Percentiles rank a stretch among this genome's conserved stretches.
Evolutionary conservation across 2,797 vertebrate genomes (phyloP).

Genomic region (Gambusia yucatana): DNA sequence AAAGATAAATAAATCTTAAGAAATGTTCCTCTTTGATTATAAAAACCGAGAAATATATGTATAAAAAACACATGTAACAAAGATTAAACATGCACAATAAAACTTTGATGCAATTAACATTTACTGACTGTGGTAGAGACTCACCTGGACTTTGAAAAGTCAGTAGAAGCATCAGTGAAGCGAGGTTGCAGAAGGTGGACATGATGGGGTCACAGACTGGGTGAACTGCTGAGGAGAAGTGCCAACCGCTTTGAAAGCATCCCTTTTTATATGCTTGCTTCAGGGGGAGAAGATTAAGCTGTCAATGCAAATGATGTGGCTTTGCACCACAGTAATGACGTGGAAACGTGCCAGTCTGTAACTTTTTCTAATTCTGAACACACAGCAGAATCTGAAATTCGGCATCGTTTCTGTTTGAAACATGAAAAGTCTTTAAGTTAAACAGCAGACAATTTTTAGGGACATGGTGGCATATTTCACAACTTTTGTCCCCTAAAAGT

Average conservation of each 20-base stretch:
- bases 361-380: background rate
- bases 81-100: background rate
- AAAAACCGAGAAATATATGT: background rate
- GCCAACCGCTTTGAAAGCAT: background rate
- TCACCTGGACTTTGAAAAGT: slow-evolving; percentile 37
- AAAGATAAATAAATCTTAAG: background rate
- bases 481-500: background rate
- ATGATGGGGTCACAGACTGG: slow-evolving; percentile 44
- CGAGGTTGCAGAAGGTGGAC: slow-evolving; percentile 20
- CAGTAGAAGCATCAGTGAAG: slow-evolving; percentile 25
- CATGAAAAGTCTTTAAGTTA: background rate
- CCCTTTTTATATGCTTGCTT: slow-evolving; percentile 19
- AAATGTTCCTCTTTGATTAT: background rate
- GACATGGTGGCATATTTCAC: background rate
- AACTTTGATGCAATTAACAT: background rate
- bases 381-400: background rate
- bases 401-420: background rate
- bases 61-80: background rate
- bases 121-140: background rate
- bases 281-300: background rate
- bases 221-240: slow-evolving; percentile 15
- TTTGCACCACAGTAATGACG: background rate
- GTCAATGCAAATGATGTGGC: slow-evolving; percentile 1
- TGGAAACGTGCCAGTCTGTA: background rate
- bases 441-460: background rate